Conservation (phyloP, 1,140 invertebrate species). For the Eueides isabella region DNA sequence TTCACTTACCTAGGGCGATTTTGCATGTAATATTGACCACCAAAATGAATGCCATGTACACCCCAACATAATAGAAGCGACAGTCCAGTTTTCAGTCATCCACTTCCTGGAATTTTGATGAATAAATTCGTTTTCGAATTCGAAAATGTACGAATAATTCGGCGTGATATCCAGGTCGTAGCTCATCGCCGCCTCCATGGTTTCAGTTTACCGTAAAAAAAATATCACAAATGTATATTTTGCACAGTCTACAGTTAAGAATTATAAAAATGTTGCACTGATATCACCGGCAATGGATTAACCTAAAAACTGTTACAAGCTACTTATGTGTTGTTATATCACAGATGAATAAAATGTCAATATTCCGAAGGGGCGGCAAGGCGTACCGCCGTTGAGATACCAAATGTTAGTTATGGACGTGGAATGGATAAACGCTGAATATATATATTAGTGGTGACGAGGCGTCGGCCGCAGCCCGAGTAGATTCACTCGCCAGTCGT, state of each 20-base stretch:
- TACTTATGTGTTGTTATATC: conserved; percentile 69
- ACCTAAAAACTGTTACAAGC: conserved; percentile 67
- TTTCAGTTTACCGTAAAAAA: conserved; percentile 43
- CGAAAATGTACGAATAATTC: conserved; percentile 97
- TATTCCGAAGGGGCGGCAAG: conserved; percentile 56
- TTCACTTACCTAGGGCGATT: conserved; percentile 87
- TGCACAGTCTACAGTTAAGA: conserved; percentile 34
- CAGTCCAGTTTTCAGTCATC: conserved; percentile 98
- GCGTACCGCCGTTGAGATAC: conserved; percentile 57
- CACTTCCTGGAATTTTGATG: conserved; percentile 93
- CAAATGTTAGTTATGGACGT: conserved; percentile 62
- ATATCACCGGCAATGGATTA: conserved; percentile 71
- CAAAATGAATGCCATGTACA: conserved; percentile 98
- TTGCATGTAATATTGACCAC: conserved; percentile 96
- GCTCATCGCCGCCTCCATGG: conserved; percentile 63
- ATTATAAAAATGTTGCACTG: conserved; percentile 56
- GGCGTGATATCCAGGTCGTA: conserved; percentile 82
- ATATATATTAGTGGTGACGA: conserved; percentile 69
- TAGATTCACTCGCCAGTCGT: conserved; percentile 56
- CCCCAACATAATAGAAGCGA: conserved; percentile 93
- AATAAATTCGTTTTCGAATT: conserved; percentile 96
- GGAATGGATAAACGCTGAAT: conserved; percentile 58
- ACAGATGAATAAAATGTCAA: conserved; percentile 73
- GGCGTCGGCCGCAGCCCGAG: conserved; percentile 53
- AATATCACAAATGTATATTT: conserved; percentile 36